A percentile compares a stretch with the other conserved stretches of the same genome.
These are phyloP conservation scores for Hemitrygon akajei DNA, from an alignment of 2,797 vertebrate genomes.

Conservation along the genomic window DNA sequence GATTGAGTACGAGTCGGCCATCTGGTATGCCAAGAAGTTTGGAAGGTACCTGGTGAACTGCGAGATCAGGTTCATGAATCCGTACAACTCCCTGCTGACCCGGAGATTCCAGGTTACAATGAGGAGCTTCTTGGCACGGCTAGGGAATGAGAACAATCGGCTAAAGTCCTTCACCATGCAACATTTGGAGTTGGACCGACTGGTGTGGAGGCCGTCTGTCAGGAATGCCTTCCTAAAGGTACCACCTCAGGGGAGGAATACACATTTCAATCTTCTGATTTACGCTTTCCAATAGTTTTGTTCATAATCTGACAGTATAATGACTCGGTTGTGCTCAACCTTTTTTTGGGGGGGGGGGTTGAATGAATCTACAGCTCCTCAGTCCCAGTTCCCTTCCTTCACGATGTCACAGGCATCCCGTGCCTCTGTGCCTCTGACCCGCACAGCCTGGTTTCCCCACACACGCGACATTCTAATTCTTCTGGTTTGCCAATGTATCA, in stretches of 20 bases:
- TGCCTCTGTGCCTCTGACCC: too few relatives aligned
- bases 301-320: not conserved
- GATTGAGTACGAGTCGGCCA: constrained; percentile 46
- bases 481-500: not conserved
- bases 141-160: constrained; percentile 51
- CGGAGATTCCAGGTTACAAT: constrained; percentile 53
- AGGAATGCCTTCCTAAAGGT: constrained; percentile 44
- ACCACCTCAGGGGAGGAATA: not conserved
- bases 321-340: too few relatives aligned
- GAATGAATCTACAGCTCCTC: not conserved
- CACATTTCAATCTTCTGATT: not conserved
- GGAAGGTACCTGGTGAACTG: constrained; percentile 57
- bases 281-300: not conserved
- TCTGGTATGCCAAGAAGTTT: constrained; percentile 55
- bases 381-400: not conserved
- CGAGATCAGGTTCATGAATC: constrained; percentile 55
- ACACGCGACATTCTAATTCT: too few relatives aligned
- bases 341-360: not conserved
- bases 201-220: constrained; percentile 50
- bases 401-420: too few relatives aligned
- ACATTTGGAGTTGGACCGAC: constrained; percentile 53
- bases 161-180: constrained; percentile 53
- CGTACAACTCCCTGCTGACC: constrained; percentile 47
- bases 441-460: too few relatives aligned
- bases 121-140: constrained; percentile 49